These are phyloP conservation scores for Megaustenia siamemsis DNA, from an alignment of 2,888 invertebrate species.

Conservation along the genomic window DNA sequence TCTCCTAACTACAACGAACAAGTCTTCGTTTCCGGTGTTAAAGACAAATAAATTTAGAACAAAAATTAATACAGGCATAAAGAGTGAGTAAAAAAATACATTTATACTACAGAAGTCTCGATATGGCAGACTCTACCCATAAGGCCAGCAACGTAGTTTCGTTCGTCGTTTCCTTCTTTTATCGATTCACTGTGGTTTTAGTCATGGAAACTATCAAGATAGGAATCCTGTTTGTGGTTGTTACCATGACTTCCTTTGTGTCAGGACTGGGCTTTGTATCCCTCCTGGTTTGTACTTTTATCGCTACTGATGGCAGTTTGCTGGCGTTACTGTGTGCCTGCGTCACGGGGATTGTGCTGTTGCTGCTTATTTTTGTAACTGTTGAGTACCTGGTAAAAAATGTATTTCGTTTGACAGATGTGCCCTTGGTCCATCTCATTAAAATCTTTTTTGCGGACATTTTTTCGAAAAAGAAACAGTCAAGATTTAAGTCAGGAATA, in stretches of 20 bases:
- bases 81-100: background rate
- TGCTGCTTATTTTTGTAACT: background rate
- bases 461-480: conserved; percentile 2
- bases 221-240: conserved; percentile 46
- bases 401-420: conserved; percentile 28
- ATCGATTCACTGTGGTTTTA: conserved; percentile 70
- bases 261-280: conserved; percentile 57
- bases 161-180: conserved; percentile 74
- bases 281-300: conserved; percentile 29
- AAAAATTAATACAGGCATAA: background rate
- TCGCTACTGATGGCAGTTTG: conserved; percentile 1
- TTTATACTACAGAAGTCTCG: background rate
- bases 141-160: conserved; percentile 72
- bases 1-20: too few species aligned
- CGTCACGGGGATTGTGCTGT: background rate
- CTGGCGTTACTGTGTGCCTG: background rate
- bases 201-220: conserved; percentile 60
- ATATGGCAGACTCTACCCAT: background rate
- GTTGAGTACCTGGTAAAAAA: conserved; percentile 34
- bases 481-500: too few species aligned
- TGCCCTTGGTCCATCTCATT: conserved; percentile 2
- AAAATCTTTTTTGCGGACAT: background rate
- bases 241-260: conserved; percentile 56
- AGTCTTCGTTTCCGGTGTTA: too few species aligned
- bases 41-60: background rate